Evolutionary conservation across 1,140 invertebrate genomes (phyloP).

Genomic region (Drosophila leontia): DNA sequence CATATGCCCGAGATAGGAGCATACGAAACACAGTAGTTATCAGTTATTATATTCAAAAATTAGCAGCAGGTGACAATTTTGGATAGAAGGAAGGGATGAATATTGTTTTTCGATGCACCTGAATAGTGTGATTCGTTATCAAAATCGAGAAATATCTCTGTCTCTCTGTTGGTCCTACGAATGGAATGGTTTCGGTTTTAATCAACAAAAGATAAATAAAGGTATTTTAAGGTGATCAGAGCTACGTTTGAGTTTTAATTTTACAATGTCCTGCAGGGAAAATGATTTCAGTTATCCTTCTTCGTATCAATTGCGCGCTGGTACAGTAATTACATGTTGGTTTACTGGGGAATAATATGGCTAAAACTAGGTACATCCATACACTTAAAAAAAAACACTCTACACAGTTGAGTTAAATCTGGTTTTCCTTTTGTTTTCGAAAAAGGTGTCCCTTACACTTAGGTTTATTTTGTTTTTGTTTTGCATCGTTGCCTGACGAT

Average conservation of each 20-base stretch:
- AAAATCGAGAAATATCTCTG: constrained; percentile 6
- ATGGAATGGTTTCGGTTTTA: not conserved
- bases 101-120: constrained; percentile 3
- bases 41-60: constrained; percentile 32
- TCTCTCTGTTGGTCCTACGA: constrained; percentile 15
- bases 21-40: constrained; percentile 23
- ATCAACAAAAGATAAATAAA: not conserved
- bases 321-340: constrained; percentile 40
- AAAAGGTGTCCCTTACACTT: constrained; percentile 9
- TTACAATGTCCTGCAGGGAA: constrained; percentile 1
- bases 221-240: not conserved
- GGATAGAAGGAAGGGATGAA: not conserved
- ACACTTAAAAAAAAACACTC: constrained; percentile 70
- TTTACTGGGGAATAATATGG: constrained; percentile 54
- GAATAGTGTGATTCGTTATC: not conserved
- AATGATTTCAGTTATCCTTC: constrained; percentile 26
- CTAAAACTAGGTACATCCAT: constrained; percentile 67
- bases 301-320: constrained; percentile 59
- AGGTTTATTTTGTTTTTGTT: constrained; percentile 47
- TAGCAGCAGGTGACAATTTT: not conserved
- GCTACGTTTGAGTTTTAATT: not conserved
- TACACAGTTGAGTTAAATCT: constrained; percentile 68
- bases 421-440: constrained; percentile 26
- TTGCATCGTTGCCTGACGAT: constrained; percentile 80
- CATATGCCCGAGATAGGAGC: constrained; percentile 24